Conservation (phyloP, 2,888 invertebrate genomes). For the Myopa tessellatipennis region DNA sequence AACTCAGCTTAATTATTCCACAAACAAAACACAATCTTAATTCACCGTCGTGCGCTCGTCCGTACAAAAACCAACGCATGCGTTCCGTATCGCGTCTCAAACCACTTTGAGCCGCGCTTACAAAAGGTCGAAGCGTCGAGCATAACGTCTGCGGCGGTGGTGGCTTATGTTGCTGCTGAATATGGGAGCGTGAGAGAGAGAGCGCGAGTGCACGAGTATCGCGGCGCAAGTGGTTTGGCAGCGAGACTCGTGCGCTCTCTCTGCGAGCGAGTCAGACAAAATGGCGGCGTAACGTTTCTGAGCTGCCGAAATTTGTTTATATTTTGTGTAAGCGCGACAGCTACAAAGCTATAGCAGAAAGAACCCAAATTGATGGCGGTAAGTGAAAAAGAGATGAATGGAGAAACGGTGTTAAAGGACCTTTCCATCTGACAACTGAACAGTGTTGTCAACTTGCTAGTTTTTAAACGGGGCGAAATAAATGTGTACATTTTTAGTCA, state of each 20-base stretch:
- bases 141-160: slow-evolving; percentile 18
- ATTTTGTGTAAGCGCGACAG: slow-evolving; percentile 12
- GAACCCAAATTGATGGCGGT: background rate
- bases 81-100: slow-evolving; percentile 63
- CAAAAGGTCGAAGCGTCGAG: slow-evolving; percentile 30
- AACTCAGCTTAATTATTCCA: slow-evolving; percentile 30
- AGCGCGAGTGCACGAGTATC: slow-evolving; percentile 29
- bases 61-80: slow-evolving; percentile 55
- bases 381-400: background rate
- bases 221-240: slow-evolving; percentile 35
- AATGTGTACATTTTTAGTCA: too few relatives aligned
- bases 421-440: background rate
- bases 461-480: background rate
- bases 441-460: background rate
- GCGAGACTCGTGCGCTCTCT: slow-evolving; percentile 35
- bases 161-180: slow-evolving; percentile 21
- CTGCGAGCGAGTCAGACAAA: slow-evolving; percentile 14
- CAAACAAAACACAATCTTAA: slow-evolving; percentile 51
- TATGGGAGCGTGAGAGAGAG: slow-evolving; percentile 22
- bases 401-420: background rate
- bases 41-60: slow-evolving; percentile 51
- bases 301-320: slow-evolving; percentile 22
- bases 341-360: background rate
- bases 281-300: slow-evolving; percentile 20
- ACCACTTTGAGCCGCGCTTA: slow-evolving; percentile 59